Evolutionary conservation across 2,113 vertebrate genomes (phyloP), one percentile per base, ranked within the genome.

Genomic region (Gorsachius goisagi): DNA sequence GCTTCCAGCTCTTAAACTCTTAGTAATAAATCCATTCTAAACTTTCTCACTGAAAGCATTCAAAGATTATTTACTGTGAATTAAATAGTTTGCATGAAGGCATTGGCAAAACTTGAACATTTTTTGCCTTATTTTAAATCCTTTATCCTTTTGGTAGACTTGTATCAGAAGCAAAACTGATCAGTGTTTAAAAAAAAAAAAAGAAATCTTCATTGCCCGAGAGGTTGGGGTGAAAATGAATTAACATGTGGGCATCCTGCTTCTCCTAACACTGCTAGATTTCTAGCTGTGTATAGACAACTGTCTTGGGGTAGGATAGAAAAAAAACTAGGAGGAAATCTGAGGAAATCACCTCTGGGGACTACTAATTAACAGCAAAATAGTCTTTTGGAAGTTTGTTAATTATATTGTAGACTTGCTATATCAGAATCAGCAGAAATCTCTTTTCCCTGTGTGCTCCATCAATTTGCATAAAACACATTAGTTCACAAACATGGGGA

Each of bases 1-100:
- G 21, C 17, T 94, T 96, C 33, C 44, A 94, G 28, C n/a, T 88
- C 59, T 78, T 88, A 83, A 53, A 88, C 18, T 67, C 6, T 55
- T 63, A 41, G 30, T 88, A 74, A 87, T n/a, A 88, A 66, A 82
- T 67, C 10, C 68, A 5, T 75, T 94, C 17, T 85, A 26, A 92
- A 75, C 39, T 11, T 9, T 53, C 35, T 88, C 35, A 12, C 11
- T 63, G 35, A 93, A 72, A 79, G 3, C 55, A 2, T 80, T 95
- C 53, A 81, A 88, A 50, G 3, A 35, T 52, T 32, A 7, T 78
- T 53, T 83, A 49, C 6, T 71, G 16, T 67, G 32, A 79, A 49
- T 33, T 35, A 32, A 56, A 32, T 37, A 50, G 16, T 37, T 63
- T 59, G 4, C 22, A 72, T 50, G 39, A 15, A 78, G 22, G 6